Evolutionary conservation across 1,140 invertebrate species (phyloP), one percentile per base, ranked within the genome.

Genomic region (Harpegnathos saltator): DNA sequence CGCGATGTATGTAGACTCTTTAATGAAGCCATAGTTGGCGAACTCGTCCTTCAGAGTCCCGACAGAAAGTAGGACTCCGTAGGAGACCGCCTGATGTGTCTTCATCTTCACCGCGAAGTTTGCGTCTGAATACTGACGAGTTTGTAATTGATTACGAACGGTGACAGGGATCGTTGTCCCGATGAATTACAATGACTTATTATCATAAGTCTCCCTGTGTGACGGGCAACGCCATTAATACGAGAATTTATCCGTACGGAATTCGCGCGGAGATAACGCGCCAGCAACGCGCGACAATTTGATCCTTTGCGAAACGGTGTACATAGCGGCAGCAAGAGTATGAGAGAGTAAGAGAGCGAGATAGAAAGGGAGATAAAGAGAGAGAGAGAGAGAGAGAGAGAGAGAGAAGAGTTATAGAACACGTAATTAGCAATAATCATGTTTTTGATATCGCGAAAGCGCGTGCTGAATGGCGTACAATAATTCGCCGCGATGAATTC

Each of bases 131-230:
- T 75, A 50, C 72, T 63, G 58, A 63, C 72, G 58, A 75, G 72
- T 75, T 75, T 63, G 15, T 75, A 75, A 75, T 75, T 75, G 58
- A 75, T 75, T 50, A 75, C 48, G 72, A 75, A 50, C 38, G 72
- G 63, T 75, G 72, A 75, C 72, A 75, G 63, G 38, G 26, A 75
- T 75, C 38, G 72, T 75, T 75, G 72, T 75, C 38, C 54, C 72
- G 15, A 50, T 26, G 38, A 52, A 75, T 75, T 75, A 63, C 50
- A 63, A 14, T 15, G 14, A 24, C 38, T 75, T 75, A 63, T 75
- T 63, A 44, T 44, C 38, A 44, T 44, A 63, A 75, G 58, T 75
- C 38, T 62, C 50, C 24, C 24, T 75, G 38, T 75, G 38, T 44
- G 63, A 75, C 63, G 38, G 58, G n/a, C 38, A 17, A 15, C 19